Conservation (phyloP, 2,797 vertebrate genomes). For the Acanthiza pusilla region DNA sequence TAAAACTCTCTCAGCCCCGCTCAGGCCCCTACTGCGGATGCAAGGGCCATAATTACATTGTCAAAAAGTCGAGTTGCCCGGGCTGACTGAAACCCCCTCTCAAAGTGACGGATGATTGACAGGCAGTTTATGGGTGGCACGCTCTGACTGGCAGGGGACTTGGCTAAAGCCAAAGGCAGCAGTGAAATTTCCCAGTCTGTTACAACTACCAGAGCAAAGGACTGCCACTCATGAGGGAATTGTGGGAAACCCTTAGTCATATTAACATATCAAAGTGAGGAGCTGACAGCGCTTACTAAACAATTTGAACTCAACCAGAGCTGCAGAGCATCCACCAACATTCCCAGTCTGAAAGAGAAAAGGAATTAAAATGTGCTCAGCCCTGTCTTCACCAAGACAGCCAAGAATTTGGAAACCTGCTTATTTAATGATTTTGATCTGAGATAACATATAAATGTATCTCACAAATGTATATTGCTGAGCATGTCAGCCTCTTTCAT, state of each 20-base stretch:
- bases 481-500: not conserved
- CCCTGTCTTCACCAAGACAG: conserved; percentile 39
- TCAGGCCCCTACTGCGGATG: conserved; percentile 77
- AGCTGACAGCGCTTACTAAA: conserved; percentile 75
- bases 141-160: conserved; percentile 84
- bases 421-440: conserved; percentile 76
- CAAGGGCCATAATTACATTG: conserved; percentile 96
- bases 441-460: conserved; percentile 50
- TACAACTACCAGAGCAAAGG: conserved; percentile 70
- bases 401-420: conserved; percentile 62
- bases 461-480: not conserved
- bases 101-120: conserved; percentile 78
- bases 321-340: conserved; percentile 31
- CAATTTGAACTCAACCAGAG: conserved; percentile 47
- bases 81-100: conserved; percentile 66
- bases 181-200: conserved; percentile 77
- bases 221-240: conserved; percentile 54
- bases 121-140: conserved; percentile 69
- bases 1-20: conserved; percentile 85
- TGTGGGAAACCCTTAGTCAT: conserved; percentile 72
- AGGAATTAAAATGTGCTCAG: not conserved
- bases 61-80: conserved; percentile 79
- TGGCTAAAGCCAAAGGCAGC: conserved; percentile 78
- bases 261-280: conserved; percentile 79
- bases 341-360: not conserved